Evolutionary conservation across 2,888 invertebrate species (phyloP).

Genomic region (Sipha maydis): DNA sequence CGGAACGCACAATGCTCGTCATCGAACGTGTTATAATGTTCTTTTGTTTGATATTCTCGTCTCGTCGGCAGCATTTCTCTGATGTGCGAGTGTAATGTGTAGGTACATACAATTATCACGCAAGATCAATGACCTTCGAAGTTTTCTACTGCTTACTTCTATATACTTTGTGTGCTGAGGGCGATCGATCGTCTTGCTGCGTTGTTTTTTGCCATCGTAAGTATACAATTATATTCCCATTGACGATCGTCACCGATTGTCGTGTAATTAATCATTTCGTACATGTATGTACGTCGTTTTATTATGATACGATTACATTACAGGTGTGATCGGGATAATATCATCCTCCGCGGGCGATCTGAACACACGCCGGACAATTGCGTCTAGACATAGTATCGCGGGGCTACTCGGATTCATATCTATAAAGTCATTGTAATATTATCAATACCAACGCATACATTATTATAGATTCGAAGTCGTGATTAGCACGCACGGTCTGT

Average conservation of each 20-base stretch:
- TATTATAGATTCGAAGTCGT: no score
- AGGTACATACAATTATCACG: background rate
- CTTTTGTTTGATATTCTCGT: conserved; percentile 52
- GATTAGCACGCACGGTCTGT: no score
- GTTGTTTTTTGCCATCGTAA: background rate
- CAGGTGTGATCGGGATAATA: background rate
- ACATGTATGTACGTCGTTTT: no score
- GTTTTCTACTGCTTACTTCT: background rate
- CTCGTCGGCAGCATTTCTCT: conserved; percentile 42
- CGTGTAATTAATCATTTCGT: background rate
- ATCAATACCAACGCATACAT: no score
- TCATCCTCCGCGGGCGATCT: background rate
- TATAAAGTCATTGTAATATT: no score
- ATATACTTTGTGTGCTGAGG: background rate
- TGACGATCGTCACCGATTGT: background rate
- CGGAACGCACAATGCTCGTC: background rate
- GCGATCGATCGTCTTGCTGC: conserved; percentile 6
- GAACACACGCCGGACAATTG: background rate
- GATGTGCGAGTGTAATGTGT: background rate
- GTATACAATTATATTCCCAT: background rate
- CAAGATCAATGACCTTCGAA: conserved; percentile 34
- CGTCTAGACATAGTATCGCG: background rate
- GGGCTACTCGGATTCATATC: no score
- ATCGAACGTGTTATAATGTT: conserved; percentile 38
- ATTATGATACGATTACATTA: background rate